A percentile compares a stretch with the other conserved stretches of the same genome.
Conservation (phyloP, 2,888 invertebrate species). For the Urechis unicinctus region DNA sequence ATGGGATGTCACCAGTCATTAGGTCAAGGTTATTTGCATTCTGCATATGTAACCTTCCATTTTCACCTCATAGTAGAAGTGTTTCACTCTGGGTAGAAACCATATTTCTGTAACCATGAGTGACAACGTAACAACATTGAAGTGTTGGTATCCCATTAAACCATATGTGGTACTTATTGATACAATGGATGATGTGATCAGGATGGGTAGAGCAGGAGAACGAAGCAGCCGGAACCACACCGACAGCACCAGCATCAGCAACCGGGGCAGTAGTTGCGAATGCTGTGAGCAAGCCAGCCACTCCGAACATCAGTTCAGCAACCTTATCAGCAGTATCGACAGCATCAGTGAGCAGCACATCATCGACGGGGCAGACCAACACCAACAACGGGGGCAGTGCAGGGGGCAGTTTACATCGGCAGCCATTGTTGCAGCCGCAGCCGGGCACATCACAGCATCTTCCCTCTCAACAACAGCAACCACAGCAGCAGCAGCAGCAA, state of each 20-base stretch:
- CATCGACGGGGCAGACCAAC: background rate
- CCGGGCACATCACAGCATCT: slow-evolving; percentile 37
- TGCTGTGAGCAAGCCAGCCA: background rate
- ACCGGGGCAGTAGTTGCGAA: background rate
- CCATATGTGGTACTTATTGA: too few species aligned
- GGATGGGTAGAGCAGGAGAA: background rate
- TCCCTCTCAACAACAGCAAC: background rate
- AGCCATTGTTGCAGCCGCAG: slow-evolving; percentile 45
- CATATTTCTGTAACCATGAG: too few species aligned
- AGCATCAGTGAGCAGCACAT: background rate
- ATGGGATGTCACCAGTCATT: too few species aligned
- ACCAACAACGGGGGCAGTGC: slow-evolving; percentile 3
- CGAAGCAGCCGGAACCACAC: background rate
- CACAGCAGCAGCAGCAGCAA: slow-evolving; percentile 2
- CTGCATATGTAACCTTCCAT: too few species aligned
- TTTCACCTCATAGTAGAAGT: too few species aligned
- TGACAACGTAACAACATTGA: too few species aligned
- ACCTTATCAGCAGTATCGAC: background rate
- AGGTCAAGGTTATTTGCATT: too few species aligned
- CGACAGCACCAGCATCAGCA: background rate
- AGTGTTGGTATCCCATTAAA: too few species aligned
- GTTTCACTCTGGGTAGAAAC: too few species aligned
- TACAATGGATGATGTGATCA: too few species aligned
- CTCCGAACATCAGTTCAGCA: background rate
- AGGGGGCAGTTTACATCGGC: slow-evolving; percentile 33